Evolutionary conservation across 1,140 invertebrate species (phyloP).

Genomic region (Orchesella cincta): DNA sequence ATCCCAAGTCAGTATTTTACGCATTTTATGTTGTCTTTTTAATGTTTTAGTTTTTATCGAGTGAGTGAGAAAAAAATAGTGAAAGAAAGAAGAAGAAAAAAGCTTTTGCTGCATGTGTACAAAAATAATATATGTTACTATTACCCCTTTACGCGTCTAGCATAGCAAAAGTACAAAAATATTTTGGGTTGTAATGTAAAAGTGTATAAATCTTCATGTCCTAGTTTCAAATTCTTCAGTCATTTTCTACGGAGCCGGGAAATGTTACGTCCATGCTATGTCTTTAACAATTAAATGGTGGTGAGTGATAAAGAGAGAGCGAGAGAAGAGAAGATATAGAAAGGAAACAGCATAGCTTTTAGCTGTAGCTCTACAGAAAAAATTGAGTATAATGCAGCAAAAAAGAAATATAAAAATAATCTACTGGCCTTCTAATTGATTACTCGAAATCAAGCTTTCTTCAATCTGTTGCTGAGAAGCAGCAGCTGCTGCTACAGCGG

Average conservation of each 20-base stretch:
- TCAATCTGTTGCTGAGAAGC: constrained; percentile 40
- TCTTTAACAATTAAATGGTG: too few relatives aligned
- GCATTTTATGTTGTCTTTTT: background rate
- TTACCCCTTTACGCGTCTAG: too few relatives aligned
- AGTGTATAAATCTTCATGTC: too few relatives aligned
- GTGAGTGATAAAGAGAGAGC: background rate
- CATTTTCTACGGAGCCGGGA: too few relatives aligned
- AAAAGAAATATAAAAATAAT: constrained; percentile 26
- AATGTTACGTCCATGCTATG: too few relatives aligned
- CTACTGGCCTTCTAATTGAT: constrained; percentile 49
- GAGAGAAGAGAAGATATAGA: too few relatives aligned
- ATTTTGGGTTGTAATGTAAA: too few relatives aligned
- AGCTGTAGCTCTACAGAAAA: constrained; percentile 12
- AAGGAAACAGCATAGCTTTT: background rate
- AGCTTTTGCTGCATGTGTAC: background rate
- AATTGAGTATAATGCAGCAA: background rate
- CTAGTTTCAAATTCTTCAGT: too few relatives aligned
- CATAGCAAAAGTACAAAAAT: too few relatives aligned
- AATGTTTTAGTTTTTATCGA: constrained; percentile 4
- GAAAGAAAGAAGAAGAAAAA: background rate
- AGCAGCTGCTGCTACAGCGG: constrained; percentile 22
- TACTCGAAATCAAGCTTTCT: constrained; percentile 40
- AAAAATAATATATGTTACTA: too few relatives aligned
- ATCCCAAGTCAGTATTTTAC: too few relatives aligned
- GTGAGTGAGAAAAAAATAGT: background rate